Evolutionary conservation across 2,797 vertebrate species (phyloP).

Genomic region (Lacerta viridis): DNA sequence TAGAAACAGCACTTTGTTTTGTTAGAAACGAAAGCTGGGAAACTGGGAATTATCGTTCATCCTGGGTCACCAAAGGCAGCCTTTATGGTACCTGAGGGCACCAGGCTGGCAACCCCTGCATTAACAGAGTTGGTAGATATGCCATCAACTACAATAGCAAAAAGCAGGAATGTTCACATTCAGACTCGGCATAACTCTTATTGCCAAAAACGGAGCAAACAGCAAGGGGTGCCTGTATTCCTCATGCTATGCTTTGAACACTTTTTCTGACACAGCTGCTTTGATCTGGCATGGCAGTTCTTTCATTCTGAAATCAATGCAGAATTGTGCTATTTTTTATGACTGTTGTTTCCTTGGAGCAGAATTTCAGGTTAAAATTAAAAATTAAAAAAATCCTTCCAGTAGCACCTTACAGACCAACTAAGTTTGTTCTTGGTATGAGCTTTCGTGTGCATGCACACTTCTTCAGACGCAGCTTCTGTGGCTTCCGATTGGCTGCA

Average conservation of each 20-base stretch:
- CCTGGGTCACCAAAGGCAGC: no score
- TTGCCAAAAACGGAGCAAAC: not conserved
- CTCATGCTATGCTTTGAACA: not conserved
- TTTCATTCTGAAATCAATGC: not conserved
- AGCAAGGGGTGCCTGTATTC: not conserved
- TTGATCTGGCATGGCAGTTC: not conserved
- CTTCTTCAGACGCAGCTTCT: fast-evolving
- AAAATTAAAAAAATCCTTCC: no score
- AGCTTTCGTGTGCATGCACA: no score
- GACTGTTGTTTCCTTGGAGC: not conserved
- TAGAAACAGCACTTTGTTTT: no score
- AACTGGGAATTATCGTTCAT: no score
- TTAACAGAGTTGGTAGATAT: not conserved
- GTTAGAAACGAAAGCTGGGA: no score
- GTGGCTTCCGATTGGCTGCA: no score
- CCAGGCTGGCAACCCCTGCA: no score
- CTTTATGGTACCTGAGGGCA: no score
- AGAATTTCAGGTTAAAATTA: not conserved
- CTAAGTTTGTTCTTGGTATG: no score
- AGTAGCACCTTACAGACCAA: no score
- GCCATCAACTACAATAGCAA: not conserved
- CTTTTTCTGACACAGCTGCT: not conserved
- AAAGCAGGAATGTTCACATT: not conserved
- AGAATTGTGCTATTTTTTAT: not conserved
- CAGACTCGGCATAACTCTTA: not conserved